A percentile compares a stretch with the other conserved stretches of the same genome.
These are phyloP conservation scores for Cathartes aura DNA, from an alignment of 2,113 vertebrate genomes.

Conservation along the genomic window DNA sequence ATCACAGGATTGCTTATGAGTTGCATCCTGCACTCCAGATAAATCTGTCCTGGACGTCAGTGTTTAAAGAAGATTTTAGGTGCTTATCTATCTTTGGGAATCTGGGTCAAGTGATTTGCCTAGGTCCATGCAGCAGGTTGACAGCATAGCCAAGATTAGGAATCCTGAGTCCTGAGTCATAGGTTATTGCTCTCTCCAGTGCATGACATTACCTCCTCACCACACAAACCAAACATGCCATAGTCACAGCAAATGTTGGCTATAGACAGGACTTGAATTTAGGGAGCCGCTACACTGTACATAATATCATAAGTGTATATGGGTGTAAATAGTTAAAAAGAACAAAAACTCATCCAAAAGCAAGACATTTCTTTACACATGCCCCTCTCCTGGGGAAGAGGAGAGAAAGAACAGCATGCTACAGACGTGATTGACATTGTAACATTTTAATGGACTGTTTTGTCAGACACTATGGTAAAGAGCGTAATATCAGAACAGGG, in stretches of 20 bases:
- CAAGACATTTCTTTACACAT: neutral
- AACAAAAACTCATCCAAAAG: neutral
- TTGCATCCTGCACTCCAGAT: neutral
- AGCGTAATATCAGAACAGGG: neutral
- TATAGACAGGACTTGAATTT: neutral
- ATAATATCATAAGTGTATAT: rapidly evolving
- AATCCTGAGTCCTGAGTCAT: neutral
- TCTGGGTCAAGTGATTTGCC: slow-evolving; percentile 60
- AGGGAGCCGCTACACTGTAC: neutral
- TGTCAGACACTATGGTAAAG: neutral
- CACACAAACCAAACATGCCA: neutral
- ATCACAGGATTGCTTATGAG: neutral
- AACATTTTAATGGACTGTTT: neutral
- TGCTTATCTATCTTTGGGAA: slow-evolving; percentile 45
- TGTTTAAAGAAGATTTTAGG: slow-evolving; percentile 56
- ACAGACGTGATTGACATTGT: neutral
- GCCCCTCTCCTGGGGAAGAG: neutral
- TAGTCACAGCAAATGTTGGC: neutral
- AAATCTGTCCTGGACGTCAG: slow-evolving; percentile 35
- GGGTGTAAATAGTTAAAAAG: neutral
- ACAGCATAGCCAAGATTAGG: neutral
- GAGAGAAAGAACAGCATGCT: neutral
- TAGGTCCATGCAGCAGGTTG: neutral
- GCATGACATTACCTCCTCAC: neutral
- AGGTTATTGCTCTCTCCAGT: neutral